phyloP scores from a whole-genome alignment of 2,797 vertebrate genomes.

The Falco cherrug region DNA sequence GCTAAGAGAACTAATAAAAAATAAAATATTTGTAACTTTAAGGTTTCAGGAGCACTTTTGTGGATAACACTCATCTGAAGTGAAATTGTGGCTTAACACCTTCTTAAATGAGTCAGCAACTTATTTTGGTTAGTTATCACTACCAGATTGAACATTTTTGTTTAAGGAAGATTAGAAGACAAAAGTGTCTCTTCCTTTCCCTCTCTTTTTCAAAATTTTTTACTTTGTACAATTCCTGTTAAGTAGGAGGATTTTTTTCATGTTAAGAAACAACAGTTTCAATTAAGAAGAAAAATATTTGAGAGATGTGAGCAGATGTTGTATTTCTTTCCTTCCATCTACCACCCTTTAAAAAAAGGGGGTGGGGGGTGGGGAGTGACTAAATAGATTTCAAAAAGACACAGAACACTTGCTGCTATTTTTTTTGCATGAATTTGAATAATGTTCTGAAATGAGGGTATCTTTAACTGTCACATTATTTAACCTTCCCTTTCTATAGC shows the following conservation, averaged over 20 bases:
- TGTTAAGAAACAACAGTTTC: neutral
- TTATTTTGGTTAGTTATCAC: neutral
- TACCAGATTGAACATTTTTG: neutral
- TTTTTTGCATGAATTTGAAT: slow-evolving; percentile 38
- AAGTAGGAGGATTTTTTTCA: slow-evolving; percentile 18
- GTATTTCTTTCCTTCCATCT: neutral
- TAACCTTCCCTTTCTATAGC: neutral
- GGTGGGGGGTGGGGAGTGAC: neutral
- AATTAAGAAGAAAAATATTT: neutral
- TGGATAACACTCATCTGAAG: slow-evolving; percentile 22
- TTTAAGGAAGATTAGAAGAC: neutral
- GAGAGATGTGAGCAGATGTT: slow-evolving; percentile 39
- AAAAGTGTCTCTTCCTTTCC: neutral
- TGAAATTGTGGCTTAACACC: slow-evolving; percentile 43
- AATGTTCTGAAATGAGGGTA: slow-evolving; percentile 3
- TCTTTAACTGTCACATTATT: neutral
- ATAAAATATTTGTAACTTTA: neutral
- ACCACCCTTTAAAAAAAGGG: neutral
- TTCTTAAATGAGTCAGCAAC: slow-evolving; percentile 45
- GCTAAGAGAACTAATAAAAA: neutral
- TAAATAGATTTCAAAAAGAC: slow-evolving; percentile 8
- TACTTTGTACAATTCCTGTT: neutral
- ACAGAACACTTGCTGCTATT: neutral
- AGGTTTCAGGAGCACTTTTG: neutral
- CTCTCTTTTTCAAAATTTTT: neutral